A percentile compares a stretch with the other conserved stretches of the same genome.
Evolutionary conservation across 2,797 vertebrate genomes (phyloP).

Genomic region (Oryzias sinensis): DNA sequence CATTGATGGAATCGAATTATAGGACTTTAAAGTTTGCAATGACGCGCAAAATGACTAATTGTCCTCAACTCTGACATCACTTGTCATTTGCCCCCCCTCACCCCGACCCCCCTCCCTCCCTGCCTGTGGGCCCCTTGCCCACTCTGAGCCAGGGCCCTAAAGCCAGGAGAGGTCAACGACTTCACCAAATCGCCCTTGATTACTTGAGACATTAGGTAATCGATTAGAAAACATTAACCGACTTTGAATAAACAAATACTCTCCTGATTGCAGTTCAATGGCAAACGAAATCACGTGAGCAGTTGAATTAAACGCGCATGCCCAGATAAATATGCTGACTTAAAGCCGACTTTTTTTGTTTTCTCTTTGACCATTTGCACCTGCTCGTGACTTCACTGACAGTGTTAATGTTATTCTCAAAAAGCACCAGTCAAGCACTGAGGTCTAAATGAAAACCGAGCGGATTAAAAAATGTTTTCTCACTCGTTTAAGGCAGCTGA

Average conservation of each 20-base stretch:
- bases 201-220: conserved; percentile 77
- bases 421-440: conserved; percentile 30
- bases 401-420: conserved; percentile 16
- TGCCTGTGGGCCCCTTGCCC: conserved; percentile 46
- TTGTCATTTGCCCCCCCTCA: conserved; percentile 55
- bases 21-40: conserved; percentile 71
- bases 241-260: conserved; percentile 69
- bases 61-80: conserved; percentile 74
- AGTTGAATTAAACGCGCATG: background rate
- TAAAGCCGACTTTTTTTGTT: background rate
- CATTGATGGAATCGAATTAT: conserved; percentile 67
- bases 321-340: background rate
- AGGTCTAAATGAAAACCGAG: conserved; percentile 39
- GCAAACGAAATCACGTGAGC: conserved; percentile 16
- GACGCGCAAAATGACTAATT: conserved; percentile 82
- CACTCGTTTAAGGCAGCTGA: conserved; percentile 82
- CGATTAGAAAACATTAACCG: conserved; percentile 79
- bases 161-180: conserved; percentile 75
- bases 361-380: conserved; percentile 4
- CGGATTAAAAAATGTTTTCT: conserved; percentile 61
- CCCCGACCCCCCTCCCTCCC: conserved; percentile 43
- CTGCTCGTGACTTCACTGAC: background rate
- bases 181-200: conserved; percentile 74
- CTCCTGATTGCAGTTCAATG: conserved; percentile 27
- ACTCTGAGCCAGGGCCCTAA: conserved; percentile 56